Percentiles rank a stretch among this genome's conserved stretches.
phyloP scores from a whole-genome alignment of 2,888 invertebrate species.

The Boloria euphrosyne region DNA sequence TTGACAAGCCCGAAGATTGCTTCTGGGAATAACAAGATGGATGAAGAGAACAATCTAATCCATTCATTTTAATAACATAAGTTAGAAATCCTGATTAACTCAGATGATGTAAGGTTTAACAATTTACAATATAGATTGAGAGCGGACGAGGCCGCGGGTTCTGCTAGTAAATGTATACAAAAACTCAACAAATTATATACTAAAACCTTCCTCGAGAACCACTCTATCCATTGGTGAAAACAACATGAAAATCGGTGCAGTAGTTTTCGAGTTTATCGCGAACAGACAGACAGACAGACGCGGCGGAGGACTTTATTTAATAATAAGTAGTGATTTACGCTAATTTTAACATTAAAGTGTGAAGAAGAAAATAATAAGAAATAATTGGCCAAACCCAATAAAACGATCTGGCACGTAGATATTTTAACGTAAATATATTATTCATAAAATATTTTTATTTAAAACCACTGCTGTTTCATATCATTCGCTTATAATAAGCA shows the following conservation, averaged over 20 bases:
- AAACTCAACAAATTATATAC: too few species aligned
- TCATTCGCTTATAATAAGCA: slow-evolving; percentile 34
- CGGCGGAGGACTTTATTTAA: too few species aligned
- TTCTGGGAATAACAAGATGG: slow-evolving; percentile 28
- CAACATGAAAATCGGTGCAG: too few species aligned
- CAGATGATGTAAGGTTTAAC: slow-evolving; percentile 1
- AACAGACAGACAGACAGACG: too few species aligned
- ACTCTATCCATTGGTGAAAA: too few species aligned
- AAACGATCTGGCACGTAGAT: slow-evolving; percentile 3
- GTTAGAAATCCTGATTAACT: slow-evolving; percentile 11
- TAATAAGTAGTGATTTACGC: too few species aligned
- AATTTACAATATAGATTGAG: background rate
- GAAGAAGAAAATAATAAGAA: too few species aligned
- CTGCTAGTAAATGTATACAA: too few species aligned
- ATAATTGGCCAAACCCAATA: background rate
- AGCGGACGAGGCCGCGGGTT: too few species aligned
- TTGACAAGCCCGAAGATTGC: slow-evolving; percentile 28
- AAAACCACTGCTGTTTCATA: slow-evolving; percentile 23
- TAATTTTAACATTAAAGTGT: too few species aligned
- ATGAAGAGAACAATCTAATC: slow-evolving; percentile 27
- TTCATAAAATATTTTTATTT: slow-evolving; percentile 15
- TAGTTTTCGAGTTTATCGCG: too few species aligned
- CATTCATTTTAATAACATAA: slow-evolving; percentile 24
- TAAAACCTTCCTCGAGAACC: too few species aligned
- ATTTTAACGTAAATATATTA: slow-evolving; percentile 7